Base-by-base conservation (phyloP, 1,140 invertebrate species). In the Orius laevigatus region DNA sequence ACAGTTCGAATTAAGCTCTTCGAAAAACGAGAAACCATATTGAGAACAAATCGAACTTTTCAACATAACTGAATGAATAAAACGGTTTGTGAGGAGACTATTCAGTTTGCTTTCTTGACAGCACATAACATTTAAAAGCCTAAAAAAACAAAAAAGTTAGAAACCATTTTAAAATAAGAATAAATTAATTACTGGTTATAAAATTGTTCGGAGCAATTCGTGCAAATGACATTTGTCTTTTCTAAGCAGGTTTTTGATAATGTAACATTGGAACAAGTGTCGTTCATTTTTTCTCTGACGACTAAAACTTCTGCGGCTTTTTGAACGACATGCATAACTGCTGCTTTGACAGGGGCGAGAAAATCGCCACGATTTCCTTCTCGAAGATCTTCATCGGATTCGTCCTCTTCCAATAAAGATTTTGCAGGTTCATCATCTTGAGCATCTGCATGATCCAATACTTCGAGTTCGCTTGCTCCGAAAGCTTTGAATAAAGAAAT, bases 381-480 rank as follows among this genome's bases (percentile, higher is more conserved):
- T 25, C 25, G 25, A 8, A 25, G 25, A 25, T 25, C 25, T 25
- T 25, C 25, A 25, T 25, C 25, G 8, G 25, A 25, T 25, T 25
- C 25, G 25, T 25, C 25, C 8, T 25, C 25, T 25, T 25, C 25
- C 8, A 25, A 25, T 25, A 25, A 4, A 3, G 25, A 25, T 25
- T 25, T 25, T 25, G 25, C 8, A 4, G 25, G 25, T 25, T 25
- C 25, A 25, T 25, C 25, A 25, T 25, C 25, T 25, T 25, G 25
- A 25, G 25, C 25, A 25, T 25, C 25, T 8, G 25, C 25, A 25
- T 25, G 25, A 25, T 25, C 25, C 8, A 25, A 25, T 25, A 25
- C 85, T 63, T 91, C 87, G 60, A 86, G 87, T 60, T 91, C 87
- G 38, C 83, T 88, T 3, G 85, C 89, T 5, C 92, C 92, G 62